Evolutionary conservation across 2,888 invertebrate species (phyloP), one percentile per base, ranked within the genome.

Genomic region (Drosophila fungiperda): DNA sequence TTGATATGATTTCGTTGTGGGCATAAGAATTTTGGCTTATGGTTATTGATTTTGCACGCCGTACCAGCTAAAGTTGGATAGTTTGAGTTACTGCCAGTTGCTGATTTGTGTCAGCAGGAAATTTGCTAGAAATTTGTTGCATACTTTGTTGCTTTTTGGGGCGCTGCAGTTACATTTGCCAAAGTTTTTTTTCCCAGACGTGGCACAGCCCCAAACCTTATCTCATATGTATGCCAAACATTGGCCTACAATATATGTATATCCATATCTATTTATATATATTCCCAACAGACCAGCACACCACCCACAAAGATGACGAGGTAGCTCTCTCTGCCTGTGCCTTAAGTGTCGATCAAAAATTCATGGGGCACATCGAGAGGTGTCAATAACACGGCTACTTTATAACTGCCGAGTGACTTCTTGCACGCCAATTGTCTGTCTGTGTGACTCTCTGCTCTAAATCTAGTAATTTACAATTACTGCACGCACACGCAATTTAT

Each of bases 401-500:
- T 61, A 59, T 71, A 59, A 75, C 57, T 40, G 57, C 62, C 65
- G 59, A 29, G 26, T 49, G 57, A 66, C 40, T 65, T 38, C 29
- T 53, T 48, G 15, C 35, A 15, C 33, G 49, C 45, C 33, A 59
- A n/a, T 26, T 33, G 49, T 9, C 49, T 29, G 49, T 20, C 8
- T 17, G 12, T 35, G 62, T 12, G 29, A 6, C 29, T 50, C 29
- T 52, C n/a, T 45, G 23, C 40, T 63, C 45, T 29, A 49, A 68
- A 61, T 58, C 73, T 40, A 68, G 32, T 88, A 91, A 92, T 92
- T 92, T 91, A 90, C 92, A 92, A 92, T 92, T 92, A 92, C 92
- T 84, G 91, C 92, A 92, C 92, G 92, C 91, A 92, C 92, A 91
- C 87, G 90, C 92, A 92, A 92, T 92, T 92, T 92, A 92, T 92